Percentiles rank a stretch among this genome's conserved stretches.
phyloP scores from a whole-genome alignment of 92 coral and sea anemone genomes.

The Bergia puertoricense region DNA sequence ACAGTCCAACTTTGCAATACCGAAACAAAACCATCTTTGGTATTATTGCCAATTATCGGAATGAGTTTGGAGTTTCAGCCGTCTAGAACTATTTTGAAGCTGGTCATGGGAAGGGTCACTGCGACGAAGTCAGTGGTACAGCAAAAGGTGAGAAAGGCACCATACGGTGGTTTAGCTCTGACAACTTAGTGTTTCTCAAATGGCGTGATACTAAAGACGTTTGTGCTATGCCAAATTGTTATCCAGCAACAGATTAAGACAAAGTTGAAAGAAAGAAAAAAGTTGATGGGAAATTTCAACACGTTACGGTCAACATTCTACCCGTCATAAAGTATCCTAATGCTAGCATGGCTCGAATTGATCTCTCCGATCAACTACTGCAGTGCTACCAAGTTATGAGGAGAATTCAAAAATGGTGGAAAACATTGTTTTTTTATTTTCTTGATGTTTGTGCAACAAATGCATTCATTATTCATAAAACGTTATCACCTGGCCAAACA shows the following conservation, averaged over 20 bases:
- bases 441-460: neutral
- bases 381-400: slow-evolving; percentile 35
- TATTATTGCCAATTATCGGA: too few species aligned
- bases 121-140: too few species aligned
- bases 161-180: slow-evolving; percentile 44
- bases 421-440: slow-evolving; percentile 51
- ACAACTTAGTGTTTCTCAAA: slow-evolving; percentile 19
- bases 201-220: slow-evolving; percentile 56
- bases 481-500: too few species aligned
- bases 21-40: too few species aligned
- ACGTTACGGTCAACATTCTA: slow-evolving; percentile 33
- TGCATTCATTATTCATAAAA: too few species aligned
- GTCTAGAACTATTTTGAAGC: too few species aligned
- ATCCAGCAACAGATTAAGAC: slow-evolving; percentile 41
- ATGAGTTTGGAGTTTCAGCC: too few species aligned
- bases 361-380: slow-evolving; percentile 50
- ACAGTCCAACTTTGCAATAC: too few species aligned
- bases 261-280: slow-evolving; percentile 33
- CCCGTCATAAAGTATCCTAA: slow-evolving; percentile 44
- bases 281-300: slow-evolving; percentile 38
- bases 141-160: slow-evolving; percentile 32
- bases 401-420: slow-evolving; percentile 50
- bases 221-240: slow-evolving; percentile 35
- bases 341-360: slow-evolving; percentile 46
- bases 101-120: too few species aligned